A percentile compares a stretch with the other conserved stretches of the same genome.
phyloP scores from a whole-genome alignment of 2,797 vertebrate species.

The Hypotaenidia philippensis region DNA sequence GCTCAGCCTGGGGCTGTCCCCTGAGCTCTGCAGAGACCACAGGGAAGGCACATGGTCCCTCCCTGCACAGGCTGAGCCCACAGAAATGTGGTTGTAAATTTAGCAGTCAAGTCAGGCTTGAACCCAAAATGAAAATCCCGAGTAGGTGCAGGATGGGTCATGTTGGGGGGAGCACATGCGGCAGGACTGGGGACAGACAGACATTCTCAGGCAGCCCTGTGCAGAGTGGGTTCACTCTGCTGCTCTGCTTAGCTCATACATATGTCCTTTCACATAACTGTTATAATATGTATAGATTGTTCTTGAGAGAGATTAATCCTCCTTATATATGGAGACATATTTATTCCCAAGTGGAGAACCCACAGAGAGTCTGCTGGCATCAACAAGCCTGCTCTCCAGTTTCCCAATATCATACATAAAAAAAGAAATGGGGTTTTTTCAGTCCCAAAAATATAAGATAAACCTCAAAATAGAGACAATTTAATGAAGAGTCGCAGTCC shows the following conservation, averaged over 20 bases:
- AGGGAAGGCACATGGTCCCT: accelerated
- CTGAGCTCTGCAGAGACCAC: accelerated
- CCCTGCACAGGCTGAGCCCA: not conserved
- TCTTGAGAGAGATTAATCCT: not conserved
- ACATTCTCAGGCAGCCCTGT: accelerated
- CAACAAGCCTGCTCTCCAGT: not conserved
- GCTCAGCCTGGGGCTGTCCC: not conserved
- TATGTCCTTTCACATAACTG: not conserved
- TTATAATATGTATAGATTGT: not conserved
- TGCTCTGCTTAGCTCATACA: not conserved
- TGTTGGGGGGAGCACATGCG: not conserved
- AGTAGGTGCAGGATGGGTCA: not conserved
- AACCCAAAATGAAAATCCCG: not conserved
- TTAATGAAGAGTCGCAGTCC: not conserved
- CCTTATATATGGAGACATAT: not conserved
- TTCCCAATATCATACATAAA: not conserved
- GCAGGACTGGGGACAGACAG: not conserved
- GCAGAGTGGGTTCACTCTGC: accelerated
- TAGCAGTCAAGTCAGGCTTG: not conserved
- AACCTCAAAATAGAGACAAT: not conserved
- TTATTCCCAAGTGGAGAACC: not conserved
- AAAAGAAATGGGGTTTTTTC: not conserved
- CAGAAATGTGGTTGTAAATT: not conserved
- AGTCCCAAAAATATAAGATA: not conserved
- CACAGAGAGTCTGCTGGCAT: not conserved